A percentile compares a stretch with the other conserved stretches of the same genome.
These are phyloP conservation scores for Rhynchomys soricoides DNA, from an alignment of 2,113 vertebrate genomes.

Conservation along the genomic window DNA sequence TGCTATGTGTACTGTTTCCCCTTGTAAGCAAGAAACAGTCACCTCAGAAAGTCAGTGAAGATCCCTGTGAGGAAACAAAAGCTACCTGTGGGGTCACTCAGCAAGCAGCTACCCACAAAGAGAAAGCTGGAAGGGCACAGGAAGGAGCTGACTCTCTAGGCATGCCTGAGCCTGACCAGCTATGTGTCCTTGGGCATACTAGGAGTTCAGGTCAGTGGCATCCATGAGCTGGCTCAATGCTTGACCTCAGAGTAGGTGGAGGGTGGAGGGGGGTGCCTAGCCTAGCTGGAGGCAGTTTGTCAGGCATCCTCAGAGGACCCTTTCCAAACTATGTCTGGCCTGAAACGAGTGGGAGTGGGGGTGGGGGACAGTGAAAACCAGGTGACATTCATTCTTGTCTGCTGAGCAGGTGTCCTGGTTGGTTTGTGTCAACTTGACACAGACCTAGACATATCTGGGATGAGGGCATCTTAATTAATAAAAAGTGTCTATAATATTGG, in stretches of 20 bases:
- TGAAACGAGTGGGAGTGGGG: too few relatives aligned
- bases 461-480: too few relatives aligned
- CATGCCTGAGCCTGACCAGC: accelerated
- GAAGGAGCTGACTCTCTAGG: not conserved
- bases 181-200: accelerated
- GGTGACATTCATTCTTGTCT: not conserved
- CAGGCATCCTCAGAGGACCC: not conserved
- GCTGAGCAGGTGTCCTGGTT: not conserved
- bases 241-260: not conserved
- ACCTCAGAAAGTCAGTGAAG: not conserved
- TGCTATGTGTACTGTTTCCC: not conserved
- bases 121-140: not conserved
- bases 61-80: not conserved
- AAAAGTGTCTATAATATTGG: not conserved
- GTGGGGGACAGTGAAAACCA: not conserved
- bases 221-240: too few relatives aligned
- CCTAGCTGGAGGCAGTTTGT: not conserved
- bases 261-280: not conserved
- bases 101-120: not conserved
- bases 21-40: not conserved
- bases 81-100: not conserved
- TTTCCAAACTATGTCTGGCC: not conserved
- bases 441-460: not conserved
- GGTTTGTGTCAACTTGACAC: not conserved
- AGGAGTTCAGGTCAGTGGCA: not conserved